Conservation (phyloP, 2,888 invertebrate genomes). For the Polietes domitor region DNA sequence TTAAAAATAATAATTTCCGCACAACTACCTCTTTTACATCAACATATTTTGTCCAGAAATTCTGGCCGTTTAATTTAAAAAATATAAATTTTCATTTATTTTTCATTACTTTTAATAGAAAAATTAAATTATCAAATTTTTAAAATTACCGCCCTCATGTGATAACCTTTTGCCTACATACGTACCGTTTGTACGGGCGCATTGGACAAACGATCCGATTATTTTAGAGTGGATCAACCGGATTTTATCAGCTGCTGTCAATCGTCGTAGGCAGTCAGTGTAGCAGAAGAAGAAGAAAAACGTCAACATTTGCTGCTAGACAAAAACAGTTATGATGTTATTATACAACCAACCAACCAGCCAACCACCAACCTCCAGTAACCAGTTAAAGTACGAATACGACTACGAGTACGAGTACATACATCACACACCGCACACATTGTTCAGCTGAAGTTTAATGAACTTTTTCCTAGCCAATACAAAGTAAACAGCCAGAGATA, state of each 20-base stretch:
- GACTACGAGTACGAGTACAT: too few relatives aligned
- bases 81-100: too few relatives aligned
- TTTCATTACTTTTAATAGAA: too few relatives aligned
- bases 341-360: background rate
- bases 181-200: background rate
- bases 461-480: constrained; percentile 48
- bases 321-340: constrained; percentile 53
- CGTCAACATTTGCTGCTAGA: constrained; percentile 31
- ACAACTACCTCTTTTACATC: too few relatives aligned
- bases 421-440: too few relatives aligned
- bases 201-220: constrained; percentile 14
- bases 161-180: background rate
- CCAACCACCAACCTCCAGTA: background rate
- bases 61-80: too few relatives aligned
- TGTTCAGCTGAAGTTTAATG: constrained; percentile 53
- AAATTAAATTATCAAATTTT: too few relatives aligned
- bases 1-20: too few relatives aligned
- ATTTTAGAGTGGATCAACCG: constrained; percentile 54
- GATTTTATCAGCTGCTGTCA: constrained; percentile 60
- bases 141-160: background rate
- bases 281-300: background rate
- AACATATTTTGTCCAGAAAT: too few relatives aligned
- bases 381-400: constrained; percentile 44
- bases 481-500: constrained; percentile 7
- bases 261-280: constrained; percentile 45